These are phyloP conservation scores for Talpa occidentalis DNA, from an alignment of 2,113 vertebrate genomes.

Conservation along the genomic window DNA sequence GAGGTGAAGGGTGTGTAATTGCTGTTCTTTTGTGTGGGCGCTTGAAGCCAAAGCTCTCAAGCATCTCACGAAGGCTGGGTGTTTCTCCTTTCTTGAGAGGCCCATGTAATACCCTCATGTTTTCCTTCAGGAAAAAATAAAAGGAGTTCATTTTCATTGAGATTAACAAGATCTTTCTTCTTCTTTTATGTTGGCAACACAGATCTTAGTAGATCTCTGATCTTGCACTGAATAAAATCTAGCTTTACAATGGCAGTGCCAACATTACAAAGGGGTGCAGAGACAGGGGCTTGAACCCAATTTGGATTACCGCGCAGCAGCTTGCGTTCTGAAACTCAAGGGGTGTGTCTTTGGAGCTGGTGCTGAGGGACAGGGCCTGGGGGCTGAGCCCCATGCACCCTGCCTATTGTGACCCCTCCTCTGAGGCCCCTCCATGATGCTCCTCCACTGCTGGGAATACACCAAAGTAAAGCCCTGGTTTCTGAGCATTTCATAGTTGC, in stretches of 20 bases:
- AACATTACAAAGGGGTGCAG: conserved; percentile 60
- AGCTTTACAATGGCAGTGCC: conserved; percentile 74
- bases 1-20: conserved; percentile 74
- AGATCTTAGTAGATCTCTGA: conserved; percentile 81
- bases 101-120: conserved; percentile 49
- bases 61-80: conserved; percentile 76
- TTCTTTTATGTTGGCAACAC: conserved; percentile 80
- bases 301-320: conserved; percentile 76
- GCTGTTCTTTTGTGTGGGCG: conserved; percentile 75
- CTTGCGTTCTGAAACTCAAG: background rate
- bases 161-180: conserved; percentile 83
- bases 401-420: background rate
- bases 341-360: background rate
- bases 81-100: conserved; percentile 66
- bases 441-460: too few species aligned
- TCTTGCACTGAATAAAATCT: conserved; percentile 78
- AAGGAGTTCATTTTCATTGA: conserved; percentile 80
- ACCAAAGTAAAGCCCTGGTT: background rate
- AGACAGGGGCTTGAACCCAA: conserved; percentile 77
- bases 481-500: background rate
- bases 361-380: background rate
- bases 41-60: conserved; percentile 70
- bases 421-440: background rate
- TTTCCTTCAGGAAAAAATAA: conserved; percentile 73
- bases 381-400: rapidly evolving